Percentiles rank a stretch among this genome's conserved stretches.
Conservation (phyloP, 2,888 invertebrate species). For the Pterostichus niger region DNA sequence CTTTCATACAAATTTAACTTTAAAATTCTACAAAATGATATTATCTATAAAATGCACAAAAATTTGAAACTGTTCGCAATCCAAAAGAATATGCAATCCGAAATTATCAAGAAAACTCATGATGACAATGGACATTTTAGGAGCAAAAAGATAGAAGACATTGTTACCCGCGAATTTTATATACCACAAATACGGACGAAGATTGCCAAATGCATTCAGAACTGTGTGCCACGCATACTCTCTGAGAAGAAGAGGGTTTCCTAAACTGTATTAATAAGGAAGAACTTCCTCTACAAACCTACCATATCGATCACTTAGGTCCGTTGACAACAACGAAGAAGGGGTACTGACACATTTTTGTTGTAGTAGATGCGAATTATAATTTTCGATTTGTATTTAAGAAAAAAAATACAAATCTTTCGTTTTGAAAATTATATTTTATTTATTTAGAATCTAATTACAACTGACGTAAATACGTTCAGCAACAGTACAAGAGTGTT, state of each 20-base stretch:
- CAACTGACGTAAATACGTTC: too few species aligned
- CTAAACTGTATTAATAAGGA: constrained; percentile 72
- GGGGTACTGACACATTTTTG: neutral
- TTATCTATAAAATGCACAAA: constrained; percentile 8
- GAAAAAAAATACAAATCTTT: too few species aligned
- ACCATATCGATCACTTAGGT: constrained; percentile 74
- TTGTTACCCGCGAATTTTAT: constrained; percentile 19
- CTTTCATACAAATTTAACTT: too few species aligned
- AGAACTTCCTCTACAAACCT: constrained; percentile 71
- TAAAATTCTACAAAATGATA: too few species aligned
- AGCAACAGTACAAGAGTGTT: too few species aligned
- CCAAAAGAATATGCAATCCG: constrained; percentile 1
- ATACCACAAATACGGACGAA: constrained; percentile 16
- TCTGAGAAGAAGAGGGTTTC: constrained; percentile 68
- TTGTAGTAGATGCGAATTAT: constrained; percentile 1
- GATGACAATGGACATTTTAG: constrained; percentile 41
- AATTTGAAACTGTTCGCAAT: neutral
- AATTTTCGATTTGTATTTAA: too few species aligned
- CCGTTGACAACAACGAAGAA: constrained; percentile 67
- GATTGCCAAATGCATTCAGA: neutral
- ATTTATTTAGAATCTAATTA: too few species aligned
- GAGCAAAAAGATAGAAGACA: constrained; percentile 24
- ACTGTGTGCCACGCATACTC: constrained; percentile 30
- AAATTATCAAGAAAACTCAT: constrained; percentile 31
- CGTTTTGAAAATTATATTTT: too few species aligned